phyloP scores from a whole-genome alignment of 2,113 vertebrate genomes.

The Pygoscelis adeliae region DNA sequence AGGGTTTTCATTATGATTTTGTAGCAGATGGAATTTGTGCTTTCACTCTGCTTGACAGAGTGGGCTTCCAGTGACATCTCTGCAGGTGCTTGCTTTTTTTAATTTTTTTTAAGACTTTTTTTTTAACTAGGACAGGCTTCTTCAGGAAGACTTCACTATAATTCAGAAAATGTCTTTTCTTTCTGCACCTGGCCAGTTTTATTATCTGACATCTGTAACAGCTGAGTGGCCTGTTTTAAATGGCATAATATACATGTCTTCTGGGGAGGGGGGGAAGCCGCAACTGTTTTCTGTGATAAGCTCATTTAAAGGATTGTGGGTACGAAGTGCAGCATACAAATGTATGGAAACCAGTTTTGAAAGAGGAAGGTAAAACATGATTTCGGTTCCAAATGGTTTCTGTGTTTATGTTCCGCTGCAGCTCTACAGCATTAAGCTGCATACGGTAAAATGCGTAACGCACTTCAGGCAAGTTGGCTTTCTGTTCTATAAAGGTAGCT shows the following conservation, averaged over 20 bases:
- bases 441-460: fast-evolving
- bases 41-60: neutral
- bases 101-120: neutral
- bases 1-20: neutral
- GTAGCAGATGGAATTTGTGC: neutral
- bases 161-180: neutral
- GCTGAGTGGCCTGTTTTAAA: neutral
- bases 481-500: neutral
- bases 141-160: neutral
- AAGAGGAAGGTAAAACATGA: neutral
- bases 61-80: neutral
- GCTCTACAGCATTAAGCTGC: neutral
- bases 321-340: neutral
- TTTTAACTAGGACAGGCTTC: neutral
- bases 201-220: neutral
- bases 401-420: neutral
- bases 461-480: neutral
- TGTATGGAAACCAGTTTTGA: neutral
- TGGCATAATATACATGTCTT: neutral
- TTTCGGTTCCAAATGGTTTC: neutral
- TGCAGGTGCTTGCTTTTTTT: neutral
- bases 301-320: neutral
- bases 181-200: neutral
- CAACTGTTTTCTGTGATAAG: neutral
- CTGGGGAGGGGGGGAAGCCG: neutral